Base-by-base conservation (phyloP, 2,797 vertebrate species). In the Avahi laniger region DNA sequence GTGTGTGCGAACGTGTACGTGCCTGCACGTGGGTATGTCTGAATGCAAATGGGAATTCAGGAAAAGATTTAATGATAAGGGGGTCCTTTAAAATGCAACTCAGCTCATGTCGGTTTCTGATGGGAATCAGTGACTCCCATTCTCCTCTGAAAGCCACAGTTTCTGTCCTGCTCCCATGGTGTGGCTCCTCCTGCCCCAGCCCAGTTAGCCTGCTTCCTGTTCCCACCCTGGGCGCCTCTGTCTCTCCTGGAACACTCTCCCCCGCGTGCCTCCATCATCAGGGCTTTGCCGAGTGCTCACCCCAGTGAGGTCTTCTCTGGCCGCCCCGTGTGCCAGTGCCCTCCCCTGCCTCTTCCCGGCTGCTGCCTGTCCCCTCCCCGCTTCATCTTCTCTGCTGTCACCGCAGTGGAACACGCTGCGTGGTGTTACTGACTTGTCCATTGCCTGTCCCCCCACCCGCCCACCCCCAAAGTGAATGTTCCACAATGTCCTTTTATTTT, bases 391-490 rank as follows among this genome's bases (percentile, higher is more conserved):
- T 52, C 75, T 7, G n/a, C 18, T 1, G 48, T 24, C 33, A 50
- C 20, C 20, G 1, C 30, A 4, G 30, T n/a, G 10, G 13, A 8
- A 18, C 54, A 61, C 0, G 28, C 18, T 0, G 1, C 50, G 65
- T 63, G 75, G 50, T 15, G 24, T 88, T 24, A 43, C 76, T 61
- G 3, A 15, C 83, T 33, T 35, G 54, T 38, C 38, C 52, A 33
- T 38, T 67, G 15, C n/a, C 26, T 4, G 0, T 38, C 61, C 26
- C 38, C 30, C 59, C 41, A 41, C 41, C 41, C 41, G 38, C 41
- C 41, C 41, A 5, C 41, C 5, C 5, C 6, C 8, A 48, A 70
- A 35, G 22, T 26, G 65, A 46, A 38, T 24, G 22, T 63, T 92
- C 69, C 30, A 38, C 41, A 73, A 33, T 11, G 8, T 70, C 22